Conservation (phyloP, 2,888 invertebrate species). For the Clostera curtula region DNA sequence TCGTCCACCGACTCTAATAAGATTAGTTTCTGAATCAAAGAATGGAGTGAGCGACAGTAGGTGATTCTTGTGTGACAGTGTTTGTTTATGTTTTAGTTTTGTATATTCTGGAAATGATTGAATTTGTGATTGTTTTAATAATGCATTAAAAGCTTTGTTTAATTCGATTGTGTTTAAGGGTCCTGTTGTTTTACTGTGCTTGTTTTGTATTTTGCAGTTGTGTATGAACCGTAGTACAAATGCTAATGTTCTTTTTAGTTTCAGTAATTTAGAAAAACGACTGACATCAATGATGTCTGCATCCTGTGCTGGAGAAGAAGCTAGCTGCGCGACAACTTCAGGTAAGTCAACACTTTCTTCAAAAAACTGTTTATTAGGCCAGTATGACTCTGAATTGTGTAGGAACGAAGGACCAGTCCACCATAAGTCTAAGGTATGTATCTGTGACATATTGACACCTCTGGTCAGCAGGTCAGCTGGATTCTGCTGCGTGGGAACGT, state of each 20-base stretch:
- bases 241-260: background rate
- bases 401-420: background rate
- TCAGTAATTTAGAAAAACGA: background rate
- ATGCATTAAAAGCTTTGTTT: background rate
- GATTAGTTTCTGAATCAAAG: background rate
- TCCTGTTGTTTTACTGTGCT: background rate
- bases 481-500: background rate
- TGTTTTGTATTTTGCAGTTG: background rate
- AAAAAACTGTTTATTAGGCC: background rate
- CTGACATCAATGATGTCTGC: background rate
- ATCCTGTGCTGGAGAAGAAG: background rate
- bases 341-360: background rate
- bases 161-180: background rate
- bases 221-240: background rate
- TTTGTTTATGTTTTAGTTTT: background rate
- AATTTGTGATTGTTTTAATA: background rate
- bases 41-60: background rate
- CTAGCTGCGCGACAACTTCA: background rate
- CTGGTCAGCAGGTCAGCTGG: background rate
- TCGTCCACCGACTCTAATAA: background rate
- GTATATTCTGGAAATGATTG: background rate
- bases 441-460: background rate
- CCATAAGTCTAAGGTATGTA: background rate
- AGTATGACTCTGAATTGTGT: background rate
- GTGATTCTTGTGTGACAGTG: background rate